These are phyloP conservation scores for Typhlichthys subterraneus DNA, from an alignment of 2,797 vertebrate genomes.

Conservation along the genomic window DNA sequence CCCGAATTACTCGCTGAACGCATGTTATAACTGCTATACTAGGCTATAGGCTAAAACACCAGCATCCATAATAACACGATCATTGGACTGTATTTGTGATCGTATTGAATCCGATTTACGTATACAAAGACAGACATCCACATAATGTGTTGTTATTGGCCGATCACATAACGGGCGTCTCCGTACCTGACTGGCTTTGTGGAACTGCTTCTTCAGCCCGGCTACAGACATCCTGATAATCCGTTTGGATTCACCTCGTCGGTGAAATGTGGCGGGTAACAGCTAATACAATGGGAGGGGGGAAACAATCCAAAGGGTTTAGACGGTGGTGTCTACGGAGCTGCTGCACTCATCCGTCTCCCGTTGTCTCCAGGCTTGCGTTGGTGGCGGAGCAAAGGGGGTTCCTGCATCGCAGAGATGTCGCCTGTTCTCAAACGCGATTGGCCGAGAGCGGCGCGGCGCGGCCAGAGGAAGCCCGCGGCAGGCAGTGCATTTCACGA, in stretches of 20 bases:
- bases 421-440: constrained; percentile 35
- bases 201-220: constrained; percentile 94
- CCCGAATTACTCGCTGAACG: no score
- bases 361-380: no score
- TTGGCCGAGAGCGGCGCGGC: constrained; percentile 42
- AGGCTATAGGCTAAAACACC: no score
- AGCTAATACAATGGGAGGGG: constrained; percentile 5
- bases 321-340: no score
- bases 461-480: neutral
- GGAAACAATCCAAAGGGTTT: neutral
- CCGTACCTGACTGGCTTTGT: constrained; percentile 94
- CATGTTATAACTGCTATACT: no score
- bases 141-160: constrained; percentile 27
- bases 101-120: neutral
- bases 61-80: neutral
- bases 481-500: no score
- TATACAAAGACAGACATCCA: constrained; percentile 11
- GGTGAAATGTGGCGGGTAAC: constrained; percentile 1
- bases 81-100: neutral
- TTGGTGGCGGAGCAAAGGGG: constrained; percentile 22
- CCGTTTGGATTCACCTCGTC: constrained; percentile 14
- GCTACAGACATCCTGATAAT: constrained; percentile 87
- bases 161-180: constrained; percentile 28
- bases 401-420: constrained; percentile 46
- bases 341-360: no score